Conservation (phyloP, 2,797 vertebrate species). For the Enteromius paludinosus region DNA sequence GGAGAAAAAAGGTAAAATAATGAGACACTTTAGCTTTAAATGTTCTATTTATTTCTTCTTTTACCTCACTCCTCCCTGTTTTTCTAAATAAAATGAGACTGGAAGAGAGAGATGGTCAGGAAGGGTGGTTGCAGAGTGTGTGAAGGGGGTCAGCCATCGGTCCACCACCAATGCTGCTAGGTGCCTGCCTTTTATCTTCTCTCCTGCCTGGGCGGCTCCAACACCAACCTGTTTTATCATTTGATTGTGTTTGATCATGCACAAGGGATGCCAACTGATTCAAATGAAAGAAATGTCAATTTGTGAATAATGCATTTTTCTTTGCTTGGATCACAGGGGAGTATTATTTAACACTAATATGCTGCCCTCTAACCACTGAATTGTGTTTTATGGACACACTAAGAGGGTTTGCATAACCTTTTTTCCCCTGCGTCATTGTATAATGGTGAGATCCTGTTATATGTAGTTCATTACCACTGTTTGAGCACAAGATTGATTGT, state of each 20-base stretch:
- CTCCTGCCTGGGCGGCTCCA: conserved; percentile 51
- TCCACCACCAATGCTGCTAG: conserved; percentile 66
- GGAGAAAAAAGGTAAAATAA: not conserved
- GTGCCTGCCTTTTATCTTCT: conserved; percentile 58
- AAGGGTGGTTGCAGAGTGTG: conserved; percentile 46
- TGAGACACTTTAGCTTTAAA: conserved; percentile 1
- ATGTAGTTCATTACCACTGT: conserved; percentile 24
- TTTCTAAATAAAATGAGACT: not conserved
- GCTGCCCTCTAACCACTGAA: conserved; percentile 19
- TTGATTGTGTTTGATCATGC: conserved; percentile 21
- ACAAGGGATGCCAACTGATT: not conserved
- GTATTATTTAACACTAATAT: conserved; percentile 34
- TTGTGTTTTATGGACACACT: conserved; percentile 29
- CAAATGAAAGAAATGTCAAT: conserved; percentile 1
- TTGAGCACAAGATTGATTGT: conserved; percentile 65
- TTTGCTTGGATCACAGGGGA: conserved; percentile 34
- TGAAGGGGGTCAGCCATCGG: conserved; percentile 63
- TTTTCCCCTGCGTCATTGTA: conserved; percentile 5
- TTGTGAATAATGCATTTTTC: conserved; percentile 33
- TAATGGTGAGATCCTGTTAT: conserved; percentile 26
- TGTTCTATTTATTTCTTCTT: not conserved
- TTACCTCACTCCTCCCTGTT: not conserved
- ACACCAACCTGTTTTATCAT: conserved; percentile 8
- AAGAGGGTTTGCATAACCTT: conserved; percentile 37
- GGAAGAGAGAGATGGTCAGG: conserved; percentile 18